Evolutionary conservation across 2,113 vertebrate genomes (phyloP), one percentile per base, ranked within the genome.

Genomic region (Osmerus eperlanus): DNA sequence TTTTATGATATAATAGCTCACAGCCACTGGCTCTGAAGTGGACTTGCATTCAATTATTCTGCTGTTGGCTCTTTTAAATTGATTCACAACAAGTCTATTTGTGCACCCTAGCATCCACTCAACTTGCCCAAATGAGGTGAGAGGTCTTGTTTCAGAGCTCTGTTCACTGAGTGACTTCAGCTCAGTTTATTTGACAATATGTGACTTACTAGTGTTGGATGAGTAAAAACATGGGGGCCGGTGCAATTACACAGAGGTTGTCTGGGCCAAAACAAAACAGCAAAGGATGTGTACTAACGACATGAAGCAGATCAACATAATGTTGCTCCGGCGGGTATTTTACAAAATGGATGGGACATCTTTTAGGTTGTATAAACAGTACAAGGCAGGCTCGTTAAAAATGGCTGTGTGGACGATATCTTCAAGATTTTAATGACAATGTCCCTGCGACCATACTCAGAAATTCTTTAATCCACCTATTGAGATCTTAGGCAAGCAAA

Each of bases 51-150:
- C 25, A 78, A 0, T 73, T 66, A 72, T 3, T 2, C 7, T 23
- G 18, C 25, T 70, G 25, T 72, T 76, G 1, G 64, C n/a, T 65
- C 36, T 55, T 62, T 67, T 82, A 82, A 68, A 75, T 1, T 74
- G 54, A 72, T 79, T 78, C 71, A 74, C 74, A 71, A 71, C 55
- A 69, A 71, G 69, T 65, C 73, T 52, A 71, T 73, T 81, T 76
- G 74, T 75, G 71, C 74, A 65, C 25, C 32, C 62, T 74, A 79
- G 23, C 54, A 69, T 53, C 59, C 61, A 73, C 72, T 72, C 70
- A 72, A 74, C 81, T 78, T 72, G 62, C 56, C 64, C 8, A 75
- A 67, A 80, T 73, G 13, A 59, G 65, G 68, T 60, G 60, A 76
- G 52, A 67, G 36, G 0, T 68, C 71, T 56, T 70, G 67, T 70